Conservation (phyloP, 23 tunicate species). For the Ascidia mentula region DNA sequence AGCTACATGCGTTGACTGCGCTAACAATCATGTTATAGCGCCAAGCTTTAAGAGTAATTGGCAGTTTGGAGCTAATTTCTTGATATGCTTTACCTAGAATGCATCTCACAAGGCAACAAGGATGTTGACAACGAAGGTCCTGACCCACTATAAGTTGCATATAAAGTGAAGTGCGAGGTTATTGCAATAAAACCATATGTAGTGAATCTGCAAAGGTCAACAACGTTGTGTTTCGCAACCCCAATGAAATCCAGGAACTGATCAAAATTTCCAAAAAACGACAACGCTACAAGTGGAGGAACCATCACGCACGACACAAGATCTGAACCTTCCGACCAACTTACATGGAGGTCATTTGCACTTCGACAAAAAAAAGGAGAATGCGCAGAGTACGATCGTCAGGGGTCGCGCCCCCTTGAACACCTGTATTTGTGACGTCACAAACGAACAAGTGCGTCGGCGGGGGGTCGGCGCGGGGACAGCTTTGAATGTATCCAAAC, state of each 20-base stretch:
- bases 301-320: neutral
- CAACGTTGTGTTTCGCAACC: no score
- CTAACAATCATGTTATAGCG: neutral
- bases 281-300: no score
- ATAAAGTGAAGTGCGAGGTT: no score
- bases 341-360: neutral
- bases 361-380: neutral
- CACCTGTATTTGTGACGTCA: neutral
- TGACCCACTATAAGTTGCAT: no score
- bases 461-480: neutral
- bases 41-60: slow-evolving; percentile 1
- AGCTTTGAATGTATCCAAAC: neutral
- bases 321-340: neutral
- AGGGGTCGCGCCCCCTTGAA: neutral
- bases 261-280: no score
- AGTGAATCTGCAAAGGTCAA: no score
- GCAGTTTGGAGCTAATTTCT: neutral
- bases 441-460: neutral
- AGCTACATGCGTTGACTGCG: neutral
- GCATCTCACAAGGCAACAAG: neutral
- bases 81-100: neutral
- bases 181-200: no score
- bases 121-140: neutral
- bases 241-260: no score
- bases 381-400: no score